Conservation (phyloP, 2,113 vertebrate genomes). For the Pseudorhombus dupliciocellatus region DNA sequence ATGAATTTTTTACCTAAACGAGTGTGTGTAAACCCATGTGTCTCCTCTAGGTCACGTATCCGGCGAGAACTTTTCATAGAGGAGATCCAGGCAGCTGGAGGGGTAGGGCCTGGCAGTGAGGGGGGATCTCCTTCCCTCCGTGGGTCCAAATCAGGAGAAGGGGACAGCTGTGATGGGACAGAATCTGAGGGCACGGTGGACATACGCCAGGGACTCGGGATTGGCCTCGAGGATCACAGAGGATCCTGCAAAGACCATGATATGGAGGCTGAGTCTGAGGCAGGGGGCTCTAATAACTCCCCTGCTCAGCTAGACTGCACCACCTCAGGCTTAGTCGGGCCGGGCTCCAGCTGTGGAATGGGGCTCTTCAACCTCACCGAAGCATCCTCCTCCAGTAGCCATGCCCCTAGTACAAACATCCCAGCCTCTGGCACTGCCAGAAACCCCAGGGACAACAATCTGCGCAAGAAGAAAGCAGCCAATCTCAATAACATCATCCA, state of each 20-base stretch:
- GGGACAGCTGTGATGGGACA: constrained; percentile 96
- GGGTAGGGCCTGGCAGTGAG: constrained; percentile 80
- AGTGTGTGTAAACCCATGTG: constrained; percentile 31
- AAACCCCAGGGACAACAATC: constrained; percentile 94
- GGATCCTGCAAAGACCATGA: constrained; percentile 80
- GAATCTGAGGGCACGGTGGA: constrained; percentile 89
- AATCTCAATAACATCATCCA: constrained; percentile 99
- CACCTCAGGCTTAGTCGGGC: constrained; percentile 87
- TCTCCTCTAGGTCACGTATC: constrained; percentile 92
- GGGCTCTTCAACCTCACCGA: constrained; percentile 92
- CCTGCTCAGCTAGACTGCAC: constrained; percentile 81
- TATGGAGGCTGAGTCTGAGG: constrained; percentile 83
- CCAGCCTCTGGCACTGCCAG: constrained; percentile 82
- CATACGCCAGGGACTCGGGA: constrained; percentile 79
- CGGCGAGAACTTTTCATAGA: constrained; percentile 97
- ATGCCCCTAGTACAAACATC: constrained; percentile 75
- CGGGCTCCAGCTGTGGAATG: constrained; percentile 88
- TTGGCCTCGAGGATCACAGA: constrained; percentile 82
- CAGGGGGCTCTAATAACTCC: constrained; percentile 83
- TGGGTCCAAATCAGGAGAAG: constrained; percentile 89
- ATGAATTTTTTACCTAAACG: background rate
- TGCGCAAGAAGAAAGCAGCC: constrained; percentile 96
- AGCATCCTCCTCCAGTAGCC: constrained; percentile 81
- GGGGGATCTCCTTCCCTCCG: constrained; percentile 88
- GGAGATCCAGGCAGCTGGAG: constrained; percentile 95